Conservation (phyloP, 2,797 vertebrate genomes). For the Pipistrellus pygmaeus region DNA sequence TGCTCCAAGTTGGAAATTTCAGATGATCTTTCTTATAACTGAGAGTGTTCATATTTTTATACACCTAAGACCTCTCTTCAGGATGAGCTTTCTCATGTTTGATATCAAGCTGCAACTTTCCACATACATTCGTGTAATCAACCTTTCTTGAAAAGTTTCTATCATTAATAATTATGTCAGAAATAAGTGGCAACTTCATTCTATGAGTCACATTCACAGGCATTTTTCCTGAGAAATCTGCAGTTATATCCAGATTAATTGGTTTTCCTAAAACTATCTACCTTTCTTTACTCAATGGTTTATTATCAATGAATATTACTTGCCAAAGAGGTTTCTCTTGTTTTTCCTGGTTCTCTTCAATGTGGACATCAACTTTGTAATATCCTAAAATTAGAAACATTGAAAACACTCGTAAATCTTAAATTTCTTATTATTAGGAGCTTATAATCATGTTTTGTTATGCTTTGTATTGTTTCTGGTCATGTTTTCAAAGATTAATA, state of each 20-base stretch:
- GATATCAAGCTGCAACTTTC: slow-evolving; percentile 14
- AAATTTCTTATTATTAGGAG: background rate
- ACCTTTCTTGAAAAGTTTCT: slow-evolving; percentile 24
- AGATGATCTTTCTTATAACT: background rate
- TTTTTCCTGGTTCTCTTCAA: background rate
- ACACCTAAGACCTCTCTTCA: background rate
- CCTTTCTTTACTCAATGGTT: background rate
- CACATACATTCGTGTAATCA: background rate
- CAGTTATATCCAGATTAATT: background rate
- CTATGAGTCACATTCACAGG: slow-evolving; percentile 33
- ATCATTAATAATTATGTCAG: slow-evolving; percentile 10
- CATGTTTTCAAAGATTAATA: slow-evolving; percentile 16
- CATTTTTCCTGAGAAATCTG: slow-evolving; percentile 11
- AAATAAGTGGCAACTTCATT: slow-evolving; percentile 16
- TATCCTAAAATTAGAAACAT: slow-evolving; percentile 66
- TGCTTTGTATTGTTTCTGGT: background rate
- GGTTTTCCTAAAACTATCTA: slow-evolving; percentile 35
- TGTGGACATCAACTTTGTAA: background rate
- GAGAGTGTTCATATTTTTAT: background rate
- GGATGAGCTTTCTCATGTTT: background rate
- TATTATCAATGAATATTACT: background rate
- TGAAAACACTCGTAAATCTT: background rate
- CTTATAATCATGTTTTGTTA: background rate
- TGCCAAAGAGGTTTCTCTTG: slow-evolving; percentile 19
- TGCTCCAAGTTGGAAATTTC: background rate